Evolutionary conservation across 2,113 vertebrate genomes (phyloP), one percentile per base, ranked within the genome.

Genomic region (Micromys minutus): DNA sequence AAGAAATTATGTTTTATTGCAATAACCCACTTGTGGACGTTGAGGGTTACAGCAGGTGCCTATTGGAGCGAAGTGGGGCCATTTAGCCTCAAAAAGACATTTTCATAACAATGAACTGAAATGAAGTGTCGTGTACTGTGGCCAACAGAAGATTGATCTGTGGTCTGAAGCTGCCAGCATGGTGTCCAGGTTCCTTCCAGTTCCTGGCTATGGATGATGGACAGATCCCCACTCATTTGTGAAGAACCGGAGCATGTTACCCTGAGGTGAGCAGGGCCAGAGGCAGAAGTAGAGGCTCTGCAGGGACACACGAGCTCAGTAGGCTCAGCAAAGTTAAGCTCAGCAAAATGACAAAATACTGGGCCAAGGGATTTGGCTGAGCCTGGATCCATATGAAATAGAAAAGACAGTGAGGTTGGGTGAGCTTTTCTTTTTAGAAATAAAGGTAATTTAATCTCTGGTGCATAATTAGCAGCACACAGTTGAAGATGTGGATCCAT

Each of bases 1-100:
- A 89, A 89, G 47, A 86, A 87, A 59, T 67, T 57, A 94, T 21
- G 47, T 91, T 94, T 92, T 57, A 45, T 22, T 69, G 13, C 3
- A 4, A 36, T 77, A 90, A 81, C 45, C 5, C 31, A 74, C 11
- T 69, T 63, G 63, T 47, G 90, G 77, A 89, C 31, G 91, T 22
- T 52, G 85, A 57, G 12, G 47, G 34, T 84, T 86, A 42, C 10
- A 42, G 31, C 26, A 84, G 42, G 52, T 87, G 47, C 13, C 34
- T 52, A 63, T 16, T 94, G 36, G 67, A 76, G 57, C 15, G 5
- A 91, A 93, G 29, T 15, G 10, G 36, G 52, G 36, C 21, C 79
- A 39, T n/a, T 88, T 29, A 67, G 45, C 8, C 22, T 7, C 24
- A 83, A 83, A 71, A 39, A 91, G 21, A 5, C 29, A 88, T 84